These are phyloP conservation scores for Cyphomyrmex costatus DNA, from an alignment of 1,140 invertebrate species.

Conservation along the genomic window DNA sequence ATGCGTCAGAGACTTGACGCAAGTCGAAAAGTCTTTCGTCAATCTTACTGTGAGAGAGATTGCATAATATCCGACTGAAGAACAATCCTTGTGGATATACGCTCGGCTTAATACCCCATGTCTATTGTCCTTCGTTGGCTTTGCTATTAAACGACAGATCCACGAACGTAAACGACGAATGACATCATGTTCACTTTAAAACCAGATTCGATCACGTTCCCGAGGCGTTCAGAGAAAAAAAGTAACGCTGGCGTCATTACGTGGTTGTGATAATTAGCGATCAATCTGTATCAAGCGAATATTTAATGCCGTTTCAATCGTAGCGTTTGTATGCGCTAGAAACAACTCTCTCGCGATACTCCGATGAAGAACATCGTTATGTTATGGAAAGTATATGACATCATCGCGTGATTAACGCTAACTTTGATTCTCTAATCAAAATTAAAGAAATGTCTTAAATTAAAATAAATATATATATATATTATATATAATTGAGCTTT, in stretches of 20 bases:
- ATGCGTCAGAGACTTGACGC: constrained; percentile 9
- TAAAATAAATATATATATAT: neutral
- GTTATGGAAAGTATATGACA: neutral
- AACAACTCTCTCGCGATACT: constrained; percentile 1
- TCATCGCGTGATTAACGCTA: constrained; percentile 15
- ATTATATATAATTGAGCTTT: neutral
- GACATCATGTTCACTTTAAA: constrained; percentile 76
- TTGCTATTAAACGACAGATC: constrained; percentile 60
- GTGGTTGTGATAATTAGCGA: constrained; percentile 23
- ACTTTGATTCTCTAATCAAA: neutral
- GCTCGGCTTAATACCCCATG: constrained; percentile 59
- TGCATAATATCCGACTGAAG: constrained; percentile 45
- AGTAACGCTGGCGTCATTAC: constrained; percentile 38
- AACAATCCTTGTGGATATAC: constrained; percentile 65
- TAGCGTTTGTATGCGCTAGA: neutral
- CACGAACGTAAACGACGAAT: constrained; percentile 63
- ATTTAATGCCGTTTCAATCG: constrained; percentile 11
- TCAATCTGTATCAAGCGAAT: constrained; percentile 25
- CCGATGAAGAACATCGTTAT: neutral
- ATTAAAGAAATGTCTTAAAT: neutral
- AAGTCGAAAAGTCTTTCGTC: constrained; percentile 54
- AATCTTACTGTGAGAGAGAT: constrained; percentile 37
- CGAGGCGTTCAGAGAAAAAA: constrained; percentile 17
- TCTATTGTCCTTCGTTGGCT: constrained; percentile 73
- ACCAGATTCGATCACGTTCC: constrained; percentile 21